Evolutionary conservation across 2,113 vertebrate genomes (phyloP).

Genomic region (Anthoscopus minutus): DNA sequence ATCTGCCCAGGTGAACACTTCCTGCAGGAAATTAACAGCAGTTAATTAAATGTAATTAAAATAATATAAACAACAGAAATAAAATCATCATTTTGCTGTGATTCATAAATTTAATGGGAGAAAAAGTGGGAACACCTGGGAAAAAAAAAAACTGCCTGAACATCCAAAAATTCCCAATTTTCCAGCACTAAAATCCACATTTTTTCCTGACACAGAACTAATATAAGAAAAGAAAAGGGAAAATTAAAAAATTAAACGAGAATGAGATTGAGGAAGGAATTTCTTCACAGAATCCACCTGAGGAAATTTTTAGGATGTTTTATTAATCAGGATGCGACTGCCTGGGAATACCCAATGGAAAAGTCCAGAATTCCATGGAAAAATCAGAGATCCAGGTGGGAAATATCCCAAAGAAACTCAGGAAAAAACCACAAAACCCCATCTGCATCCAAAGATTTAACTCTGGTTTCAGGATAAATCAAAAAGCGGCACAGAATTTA

Average conservation of each 20-base stretch:
- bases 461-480: background rate
- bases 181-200: background rate
- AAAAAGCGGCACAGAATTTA: accelerated
- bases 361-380: background rate
- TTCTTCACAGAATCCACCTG: background rate
- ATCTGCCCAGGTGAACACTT: background rate
- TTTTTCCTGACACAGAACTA: background rate
- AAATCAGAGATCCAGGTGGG: background rate
- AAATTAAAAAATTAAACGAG: accelerated
- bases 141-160: background rate
- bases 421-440: background rate
- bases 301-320: background rate
- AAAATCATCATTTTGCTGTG: accelerated
- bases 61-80: background rate
- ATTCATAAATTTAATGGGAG: accelerated
- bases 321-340: background rate
- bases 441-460: background rate
- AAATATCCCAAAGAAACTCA: background rate
- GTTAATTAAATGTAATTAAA: background rate
- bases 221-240: accelerated
- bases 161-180: background rate
- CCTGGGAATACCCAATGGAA: background rate
- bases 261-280: background rate
- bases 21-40: background rate
- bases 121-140: background rate